Percentiles rank a stretch among this genome's conserved stretches.
Evolutionary conservation across 2,113 vertebrate species (phyloP).

Genomic region (Falcunculus frontatus): DNA sequence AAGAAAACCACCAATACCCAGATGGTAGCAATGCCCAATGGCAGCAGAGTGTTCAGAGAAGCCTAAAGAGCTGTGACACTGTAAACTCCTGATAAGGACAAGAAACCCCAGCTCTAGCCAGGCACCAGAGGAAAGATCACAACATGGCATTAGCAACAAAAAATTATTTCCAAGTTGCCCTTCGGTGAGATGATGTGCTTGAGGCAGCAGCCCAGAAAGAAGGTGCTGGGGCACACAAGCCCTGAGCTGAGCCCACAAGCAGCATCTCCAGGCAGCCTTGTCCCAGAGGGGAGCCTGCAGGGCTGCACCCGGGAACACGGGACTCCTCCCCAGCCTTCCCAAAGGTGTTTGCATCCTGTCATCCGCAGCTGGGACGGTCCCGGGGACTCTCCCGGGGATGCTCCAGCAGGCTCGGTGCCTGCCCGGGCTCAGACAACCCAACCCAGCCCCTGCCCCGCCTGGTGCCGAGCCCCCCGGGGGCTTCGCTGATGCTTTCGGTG

Average conservation of each 20-base stretch:
- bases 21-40: background rate
- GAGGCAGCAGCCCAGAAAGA: background rate
- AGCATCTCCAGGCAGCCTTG: background rate
- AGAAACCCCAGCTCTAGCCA: background rate
- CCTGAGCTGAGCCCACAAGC: background rate
- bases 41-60: background rate
- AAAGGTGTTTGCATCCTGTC: background rate
- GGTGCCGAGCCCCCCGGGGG: background rate
- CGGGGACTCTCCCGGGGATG: fast-evolving
- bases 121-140: background rate
- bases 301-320: background rate
- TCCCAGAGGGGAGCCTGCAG: background rate
- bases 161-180: background rate
- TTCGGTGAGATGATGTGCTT: background rate
- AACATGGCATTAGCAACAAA: background rate
- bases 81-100: background rate
- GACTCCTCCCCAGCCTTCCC: background rate
- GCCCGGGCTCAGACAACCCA: background rate
- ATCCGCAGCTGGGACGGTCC: fast-evolving
- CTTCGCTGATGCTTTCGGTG: fast-evolving
- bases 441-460: fast-evolving
- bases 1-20: background rate
- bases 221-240: background rate
- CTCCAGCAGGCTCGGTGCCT: background rate
- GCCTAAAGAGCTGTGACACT: background rate